phyloP scores from a whole-genome alignment of 2,113 vertebrate species.

The Lipotes vexillifer region DNA sequence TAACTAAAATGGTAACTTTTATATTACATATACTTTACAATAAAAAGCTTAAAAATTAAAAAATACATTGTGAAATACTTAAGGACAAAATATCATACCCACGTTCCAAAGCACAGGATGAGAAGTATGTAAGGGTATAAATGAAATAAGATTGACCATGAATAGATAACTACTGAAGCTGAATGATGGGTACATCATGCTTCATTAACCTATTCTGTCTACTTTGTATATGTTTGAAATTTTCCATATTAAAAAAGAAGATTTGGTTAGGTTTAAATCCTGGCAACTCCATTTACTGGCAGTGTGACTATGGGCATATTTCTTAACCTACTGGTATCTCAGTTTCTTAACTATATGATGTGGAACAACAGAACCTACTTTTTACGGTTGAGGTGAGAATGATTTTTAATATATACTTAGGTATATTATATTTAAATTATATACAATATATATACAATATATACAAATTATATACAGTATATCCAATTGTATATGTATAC shows the following conservation, averaged over 20 bases:
- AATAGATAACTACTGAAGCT: neutral
- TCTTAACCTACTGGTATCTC: neutral
- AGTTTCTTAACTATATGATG: neutral
- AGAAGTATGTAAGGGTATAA: neutral
- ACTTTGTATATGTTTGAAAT: neutral
- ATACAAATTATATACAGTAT: too few species aligned
- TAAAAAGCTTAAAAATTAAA: neutral
- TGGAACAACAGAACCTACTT: neutral
- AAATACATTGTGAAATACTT: neutral
- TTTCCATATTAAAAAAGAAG: neutral
- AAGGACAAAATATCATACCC: neutral
- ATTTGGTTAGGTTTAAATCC: slow-evolving; percentile 22
- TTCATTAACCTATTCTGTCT: slow-evolving; percentile 20
- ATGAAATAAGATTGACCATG: neutral
- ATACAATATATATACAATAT: too few species aligned
- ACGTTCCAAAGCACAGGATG: neutral
- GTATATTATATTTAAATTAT: neutral
- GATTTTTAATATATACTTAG: neutral
- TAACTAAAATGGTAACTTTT: neutral
- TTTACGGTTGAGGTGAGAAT: neutral
- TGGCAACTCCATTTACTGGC: neutral
- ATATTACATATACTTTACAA: neutral
- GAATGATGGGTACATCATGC: neutral
- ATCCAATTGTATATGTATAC: too few species aligned
- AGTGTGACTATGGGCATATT: neutral